Conservation (phyloP, 2,797 vertebrate species). For the Odontamblyopus lacepedii region DNA sequence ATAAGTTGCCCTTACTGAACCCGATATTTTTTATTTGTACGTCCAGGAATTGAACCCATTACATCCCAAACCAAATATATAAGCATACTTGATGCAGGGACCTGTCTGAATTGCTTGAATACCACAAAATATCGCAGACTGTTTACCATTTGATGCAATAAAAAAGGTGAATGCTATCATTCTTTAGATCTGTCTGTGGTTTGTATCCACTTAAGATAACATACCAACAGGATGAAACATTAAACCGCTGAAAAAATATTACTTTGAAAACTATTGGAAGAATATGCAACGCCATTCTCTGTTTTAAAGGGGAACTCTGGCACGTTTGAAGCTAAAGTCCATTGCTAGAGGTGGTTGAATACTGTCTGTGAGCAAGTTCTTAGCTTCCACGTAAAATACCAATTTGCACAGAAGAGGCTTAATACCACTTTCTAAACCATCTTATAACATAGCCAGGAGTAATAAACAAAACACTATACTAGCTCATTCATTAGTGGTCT, state of each 20-base stretch:
- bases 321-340: too few relatives aligned
- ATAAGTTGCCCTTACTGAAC: not conserved
- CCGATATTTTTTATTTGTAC: not conserved
- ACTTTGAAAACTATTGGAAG: not conserved
- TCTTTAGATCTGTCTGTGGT: not conserved
- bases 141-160: not conserved
- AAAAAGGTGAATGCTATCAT: not conserved
- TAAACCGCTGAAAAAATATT: not conserved
- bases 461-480: too few relatives aligned
- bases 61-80: not conserved
- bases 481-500: too few relatives aligned
- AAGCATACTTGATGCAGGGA: not conserved
- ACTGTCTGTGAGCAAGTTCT: too few relatives aligned
- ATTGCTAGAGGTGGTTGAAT: too few relatives aligned
- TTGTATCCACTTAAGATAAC: slow-evolving; percentile 1
- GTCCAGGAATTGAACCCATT: not conserved
- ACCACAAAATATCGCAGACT: not conserved
- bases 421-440: too few relatives aligned
- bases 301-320: not conserved
- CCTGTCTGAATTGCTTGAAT: not conserved
- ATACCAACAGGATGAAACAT: slow-evolving; percentile 1
- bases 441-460: too few relatives aligned
- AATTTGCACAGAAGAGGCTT: too few relatives aligned
- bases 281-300: not conserved
- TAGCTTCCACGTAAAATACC: too few relatives aligned